A percentile compares a stretch with the other conserved stretches of the same genome.
These are phyloP conservation scores for Acrobasis consociella DNA, from an alignment of 2,888 invertebrate species.

Conservation along the genomic window DNA sequence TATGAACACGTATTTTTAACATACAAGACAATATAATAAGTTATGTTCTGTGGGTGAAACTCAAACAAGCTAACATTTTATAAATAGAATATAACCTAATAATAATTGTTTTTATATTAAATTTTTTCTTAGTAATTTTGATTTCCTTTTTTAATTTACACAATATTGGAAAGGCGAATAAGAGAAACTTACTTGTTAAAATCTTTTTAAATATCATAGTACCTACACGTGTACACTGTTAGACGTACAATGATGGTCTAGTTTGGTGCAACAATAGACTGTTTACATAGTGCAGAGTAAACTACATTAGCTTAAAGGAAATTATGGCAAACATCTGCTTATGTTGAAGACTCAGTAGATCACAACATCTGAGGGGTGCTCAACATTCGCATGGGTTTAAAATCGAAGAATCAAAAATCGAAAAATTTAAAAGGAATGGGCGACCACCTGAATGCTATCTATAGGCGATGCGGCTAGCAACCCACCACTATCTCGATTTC, in stretches of 20 bases:
- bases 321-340: conserved; percentile 60
- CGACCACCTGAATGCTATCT: neutral
- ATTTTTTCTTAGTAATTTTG: no score
- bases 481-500: no score
- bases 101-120: no score
- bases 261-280: conserved; percentile 37
- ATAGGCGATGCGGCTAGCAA: neutral
- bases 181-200: conserved; percentile 54
- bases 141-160: no score
- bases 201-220: conserved; percentile 62
- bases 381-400: conserved; percentile 39
- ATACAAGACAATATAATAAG: no score
- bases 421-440: neutral
- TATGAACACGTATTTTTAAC: no score
- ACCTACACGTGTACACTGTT: conserved; percentile 40
- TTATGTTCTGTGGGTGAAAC: no score
- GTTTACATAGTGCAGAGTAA: conserved; percentile 53
- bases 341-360: conserved; percentile 50
- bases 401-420: no score
- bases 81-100: no score
- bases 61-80: no score
- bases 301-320: conserved; percentile 58
- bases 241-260: conserved; percentile 46
- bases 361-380: conserved; percentile 34
- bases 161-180: neutral